These are phyloP conservation scores for Seriola quinqueradiata DNA, from an alignment of 2,113 vertebrate species.

Conservation along the genomic window DNA sequence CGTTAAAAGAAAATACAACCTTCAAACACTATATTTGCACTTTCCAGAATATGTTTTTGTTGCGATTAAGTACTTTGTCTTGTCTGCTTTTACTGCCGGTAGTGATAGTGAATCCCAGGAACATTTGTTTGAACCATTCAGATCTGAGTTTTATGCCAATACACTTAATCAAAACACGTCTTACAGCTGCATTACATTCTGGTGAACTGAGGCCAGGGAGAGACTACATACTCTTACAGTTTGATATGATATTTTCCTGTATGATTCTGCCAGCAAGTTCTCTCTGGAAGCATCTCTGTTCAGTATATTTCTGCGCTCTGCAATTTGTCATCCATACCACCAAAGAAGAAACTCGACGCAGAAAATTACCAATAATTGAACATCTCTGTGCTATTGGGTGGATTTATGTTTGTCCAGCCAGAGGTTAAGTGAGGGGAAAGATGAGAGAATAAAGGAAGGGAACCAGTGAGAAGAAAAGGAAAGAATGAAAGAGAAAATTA, in stretches of 20 bases:
- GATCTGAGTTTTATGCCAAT: background rate
- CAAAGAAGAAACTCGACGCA: background rate
- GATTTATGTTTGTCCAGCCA: background rate
- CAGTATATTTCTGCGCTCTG: background rate
- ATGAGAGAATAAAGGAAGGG: background rate
- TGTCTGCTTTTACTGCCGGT: background rate
- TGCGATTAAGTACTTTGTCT: background rate
- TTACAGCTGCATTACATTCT: background rate
- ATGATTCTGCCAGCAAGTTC: background rate
- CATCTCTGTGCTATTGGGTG: no score
- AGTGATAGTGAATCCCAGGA: background rate
- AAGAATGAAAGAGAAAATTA: background rate
- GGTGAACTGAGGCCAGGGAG: background rate
- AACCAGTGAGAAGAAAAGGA: background rate
- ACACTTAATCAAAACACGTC: conserved; percentile 5
- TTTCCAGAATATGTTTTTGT: background rate
- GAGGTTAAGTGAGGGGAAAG: background rate
- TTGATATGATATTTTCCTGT: background rate
- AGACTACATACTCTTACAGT: background rate
- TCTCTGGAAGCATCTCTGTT: background rate
- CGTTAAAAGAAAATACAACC: conserved; percentile 7
- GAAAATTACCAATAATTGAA: background rate
- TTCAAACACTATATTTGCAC: background rate
- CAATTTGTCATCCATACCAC: background rate
- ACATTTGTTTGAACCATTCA: background rate